phyloP scores from a whole-genome alignment of 2,888 invertebrate species.

The Tetranychus truncatus region DNA sequence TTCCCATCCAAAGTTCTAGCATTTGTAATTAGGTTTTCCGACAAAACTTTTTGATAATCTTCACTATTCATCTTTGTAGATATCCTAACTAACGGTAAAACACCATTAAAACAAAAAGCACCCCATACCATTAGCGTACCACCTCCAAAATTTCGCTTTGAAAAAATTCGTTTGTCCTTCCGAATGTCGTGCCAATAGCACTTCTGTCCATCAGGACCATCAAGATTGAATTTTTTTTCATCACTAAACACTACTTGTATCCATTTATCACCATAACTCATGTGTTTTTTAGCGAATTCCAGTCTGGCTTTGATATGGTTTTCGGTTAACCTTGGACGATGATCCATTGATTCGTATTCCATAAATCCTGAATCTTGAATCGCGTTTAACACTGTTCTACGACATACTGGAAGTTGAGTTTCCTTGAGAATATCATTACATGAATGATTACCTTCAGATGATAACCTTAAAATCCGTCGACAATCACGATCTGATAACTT shows the following conservation, averaged over 20 bases:
- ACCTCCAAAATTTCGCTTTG: not conserved
- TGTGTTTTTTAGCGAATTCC: slow-evolving; percentile 12
- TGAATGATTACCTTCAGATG: not conserved
- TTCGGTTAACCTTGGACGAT: slow-evolving; percentile 7
- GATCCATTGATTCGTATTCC: slow-evolving; percentile 8
- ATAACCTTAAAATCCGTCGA: not conserved
- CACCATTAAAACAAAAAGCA: not conserved
- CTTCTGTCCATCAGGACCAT: not conserved
- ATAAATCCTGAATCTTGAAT: not conserved
- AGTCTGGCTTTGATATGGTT: slow-evolving; percentile 4
- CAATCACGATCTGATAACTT: not conserved
- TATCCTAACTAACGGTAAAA: not conserved
- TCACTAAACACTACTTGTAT: no score
- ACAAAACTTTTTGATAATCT: not conserved
- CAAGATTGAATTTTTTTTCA: not conserved
- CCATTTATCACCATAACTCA: slow-evolving; percentile 15
- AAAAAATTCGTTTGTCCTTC: not conserved
- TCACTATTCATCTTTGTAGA: not conserved
- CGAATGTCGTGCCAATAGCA: not conserved
- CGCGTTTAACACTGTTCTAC: not conserved
- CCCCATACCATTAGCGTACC: not conserved
- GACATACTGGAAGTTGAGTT: not conserved
- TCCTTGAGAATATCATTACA: not conserved
- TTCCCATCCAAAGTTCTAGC: not conserved
- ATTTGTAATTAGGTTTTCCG: not conserved